Evolutionary conservation across 2,888 invertebrate species (phyloP), one percentile per base, ranked within the genome.

Genomic region (Clusia tigrina): DNA sequence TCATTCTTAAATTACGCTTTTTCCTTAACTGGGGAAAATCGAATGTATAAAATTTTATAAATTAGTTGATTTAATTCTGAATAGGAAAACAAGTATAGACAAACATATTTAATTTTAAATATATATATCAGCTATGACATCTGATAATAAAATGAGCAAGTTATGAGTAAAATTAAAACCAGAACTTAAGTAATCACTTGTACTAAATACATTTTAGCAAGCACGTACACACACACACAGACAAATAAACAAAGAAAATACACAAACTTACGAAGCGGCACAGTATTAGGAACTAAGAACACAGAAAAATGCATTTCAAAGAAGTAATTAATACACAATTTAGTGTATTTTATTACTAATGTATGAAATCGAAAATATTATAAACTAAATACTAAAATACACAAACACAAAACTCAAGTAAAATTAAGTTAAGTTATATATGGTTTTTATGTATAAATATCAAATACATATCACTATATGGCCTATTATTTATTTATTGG

Each of bases 391-490:
- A n/a, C n/a, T n/a, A n/a, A n/a, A n/a, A n/a, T 67, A 74, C 69
- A 71, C 69, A 67, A 67, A 74, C 66, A 64, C 2, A 32, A 55
- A 55, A 54, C 69, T 67, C 67, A 67, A 64, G n/a, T n/a, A n/a
- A n/a, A n/a, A n/a, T n/a, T n/a, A n/a, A n/a, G n/a, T n/a, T n/a
- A n/a, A n/a, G n/a, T n/a, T n/a, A n/a, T n/a, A n/a, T n/a, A 68
- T 69, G 69, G 77, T 80, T 78, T 79, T 71, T 76, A 77, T 79
- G 78, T 80, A 78, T 79, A 79, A 78, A 78, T 77, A 79, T 81
- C 81, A 77, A 76, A 80, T 80, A 81, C 81, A 81, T 81, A 81
- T 81, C 81, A 81, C 75, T 77, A 77, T 74, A 81, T 78, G 80
- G 80, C 81, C 81, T 81, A 78, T 74, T 73, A 71, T 76, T 76